These are phyloP conservation scores for Siniperca knerii DNA, from an alignment of 2,113 vertebrate genomes.

Conservation along the genomic window DNA sequence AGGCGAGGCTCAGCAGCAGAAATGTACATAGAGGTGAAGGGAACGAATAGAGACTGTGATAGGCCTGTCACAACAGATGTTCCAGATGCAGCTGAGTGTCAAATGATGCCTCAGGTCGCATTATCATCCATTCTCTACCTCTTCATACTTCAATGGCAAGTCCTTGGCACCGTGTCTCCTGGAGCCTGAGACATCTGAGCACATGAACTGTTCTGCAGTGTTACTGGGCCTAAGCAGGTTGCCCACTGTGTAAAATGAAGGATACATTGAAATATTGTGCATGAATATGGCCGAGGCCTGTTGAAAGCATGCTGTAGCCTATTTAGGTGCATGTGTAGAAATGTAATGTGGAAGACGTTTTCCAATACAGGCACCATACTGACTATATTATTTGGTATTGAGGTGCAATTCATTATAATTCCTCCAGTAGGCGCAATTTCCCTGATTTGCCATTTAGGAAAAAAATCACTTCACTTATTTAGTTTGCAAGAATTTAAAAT, in stretches of 20 bases:
- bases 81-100: constrained; percentile 78
- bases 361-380: constrained; percentile 7
- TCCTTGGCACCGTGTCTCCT: constrained; percentile 57
- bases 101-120: constrained; percentile 72
- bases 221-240: constrained; percentile 14
- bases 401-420: constrained; percentile 59
- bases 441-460: constrained; percentile 30
- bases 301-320: constrained; percentile 40
- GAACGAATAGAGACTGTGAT: constrained; percentile 34
- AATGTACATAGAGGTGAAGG: constrained; percentile 54
- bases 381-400: constrained; percentile 3
- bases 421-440: constrained; percentile 76
- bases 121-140: constrained; percentile 69
- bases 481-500: neutral
- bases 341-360: constrained; percentile 32
- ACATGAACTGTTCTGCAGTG: constrained; percentile 29
- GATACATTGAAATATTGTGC: constrained; percentile 32
- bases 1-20: constrained; percentile 32
- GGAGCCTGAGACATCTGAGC: constrained; percentile 53
- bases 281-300: constrained; percentile 19
- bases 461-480: neutral
- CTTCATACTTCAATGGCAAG: constrained; percentile 66
- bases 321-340: constrained; percentile 21
- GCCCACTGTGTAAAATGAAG: constrained; percentile 33
- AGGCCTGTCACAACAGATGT: constrained; percentile 79